phyloP scores from a whole-genome alignment of 1,140 invertebrate genomes.

The Drosophila ficusphila region DNA sequence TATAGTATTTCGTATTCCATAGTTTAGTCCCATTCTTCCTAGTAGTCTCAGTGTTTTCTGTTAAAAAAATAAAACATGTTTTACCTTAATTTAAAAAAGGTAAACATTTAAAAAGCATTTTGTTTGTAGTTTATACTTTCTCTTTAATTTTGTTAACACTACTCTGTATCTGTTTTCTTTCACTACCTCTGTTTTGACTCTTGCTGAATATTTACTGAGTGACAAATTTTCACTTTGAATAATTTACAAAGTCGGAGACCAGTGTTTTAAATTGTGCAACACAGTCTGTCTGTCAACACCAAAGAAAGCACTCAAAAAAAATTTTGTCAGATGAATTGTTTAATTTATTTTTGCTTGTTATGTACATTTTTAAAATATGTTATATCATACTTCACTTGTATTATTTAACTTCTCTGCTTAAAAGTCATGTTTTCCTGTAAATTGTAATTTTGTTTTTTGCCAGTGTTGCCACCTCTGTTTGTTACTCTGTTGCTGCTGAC shows the following conservation, averaged over 20 bases:
- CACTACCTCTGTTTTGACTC: slow-evolving; percentile 6
- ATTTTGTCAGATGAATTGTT: background rate
- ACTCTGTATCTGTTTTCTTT: background rate
- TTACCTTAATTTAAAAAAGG: background rate
- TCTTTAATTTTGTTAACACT: background rate
- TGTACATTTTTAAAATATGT: too few species aligned
- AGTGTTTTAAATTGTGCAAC: slow-evolving; percentile 19
- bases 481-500: slow-evolving; percentile 2
- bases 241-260: slow-evolving; percentile 12
- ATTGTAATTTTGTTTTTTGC: background rate
- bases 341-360: slow-evolving; percentile 8
- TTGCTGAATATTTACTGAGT: slow-evolving; percentile 13
- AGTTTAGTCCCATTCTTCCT: background rate
- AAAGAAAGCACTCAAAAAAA: slow-evolving; percentile 1
- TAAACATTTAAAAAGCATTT: background rate
- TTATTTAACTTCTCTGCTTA: too few species aligned
- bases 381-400: too few species aligned
- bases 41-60: background rate
- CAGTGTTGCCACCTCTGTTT: slow-evolving; percentile 4
- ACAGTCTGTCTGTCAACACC: background rate
- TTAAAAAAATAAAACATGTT: too few species aligned
- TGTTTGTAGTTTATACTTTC: background rate
- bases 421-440: background rate
- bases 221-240: slow-evolving; percentile 23
- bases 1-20: slow-evolving; percentile 7